Conservation (phyloP, 2,113 vertebrate genomes). For the Hylia prasina region DNA sequence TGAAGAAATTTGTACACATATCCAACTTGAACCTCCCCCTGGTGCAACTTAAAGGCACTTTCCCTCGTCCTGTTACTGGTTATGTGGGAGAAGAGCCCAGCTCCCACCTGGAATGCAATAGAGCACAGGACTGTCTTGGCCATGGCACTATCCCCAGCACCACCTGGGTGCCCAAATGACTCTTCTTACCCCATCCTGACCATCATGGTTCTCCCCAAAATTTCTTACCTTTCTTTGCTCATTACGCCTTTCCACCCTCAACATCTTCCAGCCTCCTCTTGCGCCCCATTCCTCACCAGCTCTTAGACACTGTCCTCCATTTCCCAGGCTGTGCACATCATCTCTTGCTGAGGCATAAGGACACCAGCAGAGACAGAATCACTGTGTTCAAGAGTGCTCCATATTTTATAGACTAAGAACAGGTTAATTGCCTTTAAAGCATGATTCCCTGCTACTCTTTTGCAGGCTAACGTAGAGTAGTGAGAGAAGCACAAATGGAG, state of each 20-base stretch:
- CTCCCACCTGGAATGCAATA: background rate
- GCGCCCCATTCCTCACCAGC: background rate
- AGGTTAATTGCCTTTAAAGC: background rate
- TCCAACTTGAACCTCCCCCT: background rate
- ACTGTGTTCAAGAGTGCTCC: background rate
- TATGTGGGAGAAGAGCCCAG: background rate
- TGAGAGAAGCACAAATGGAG: background rate
- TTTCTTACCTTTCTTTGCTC: background rate
- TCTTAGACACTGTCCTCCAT: background rate
- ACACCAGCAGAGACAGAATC: background rate
- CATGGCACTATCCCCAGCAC: background rate
- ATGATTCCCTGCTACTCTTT: background rate
- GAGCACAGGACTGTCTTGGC: background rate
- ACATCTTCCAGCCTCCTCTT: background rate
- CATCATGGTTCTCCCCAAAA: background rate
- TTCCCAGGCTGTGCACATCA: background rate
- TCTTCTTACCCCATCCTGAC: background rate
- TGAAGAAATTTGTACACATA: background rate
- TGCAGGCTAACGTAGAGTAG: background rate
- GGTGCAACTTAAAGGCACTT: background rate
- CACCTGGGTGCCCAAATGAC: rapidly evolving
- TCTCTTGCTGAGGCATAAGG: background rate
- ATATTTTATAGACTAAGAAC: background rate
- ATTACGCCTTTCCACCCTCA: background rate
- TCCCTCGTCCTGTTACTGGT: rapidly evolving